Conservation (phyloP, 2,797 vertebrate genomes). For the Myripristis murdjan region DNA sequence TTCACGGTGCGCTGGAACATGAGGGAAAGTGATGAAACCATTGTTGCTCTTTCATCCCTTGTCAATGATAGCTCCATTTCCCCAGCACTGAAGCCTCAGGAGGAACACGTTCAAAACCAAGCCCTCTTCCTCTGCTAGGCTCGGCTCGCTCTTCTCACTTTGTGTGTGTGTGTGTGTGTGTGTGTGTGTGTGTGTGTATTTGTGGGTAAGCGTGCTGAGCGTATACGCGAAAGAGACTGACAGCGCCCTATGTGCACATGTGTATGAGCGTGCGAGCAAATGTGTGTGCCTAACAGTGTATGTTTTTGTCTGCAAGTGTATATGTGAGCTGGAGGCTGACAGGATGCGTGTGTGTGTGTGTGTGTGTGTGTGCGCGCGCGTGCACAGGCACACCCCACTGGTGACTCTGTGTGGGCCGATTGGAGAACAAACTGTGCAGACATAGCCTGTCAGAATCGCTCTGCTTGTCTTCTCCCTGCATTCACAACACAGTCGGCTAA, state of each 20-base stretch:
- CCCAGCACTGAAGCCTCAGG: slow-evolving; percentile 63
- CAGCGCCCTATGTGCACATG: slow-evolving; percentile 21
- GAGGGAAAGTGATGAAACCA: slow-evolving; percentile 74
- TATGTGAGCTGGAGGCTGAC: neutral
- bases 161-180: slow-evolving; percentile 32
- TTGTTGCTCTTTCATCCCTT: slow-evolving; percentile 78
- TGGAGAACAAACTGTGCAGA: slow-evolving; percentile 82
- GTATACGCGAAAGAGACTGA: slow-evolving; percentile 18
- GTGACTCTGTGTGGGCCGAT: slow-evolving; percentile 73
- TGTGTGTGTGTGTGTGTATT: slow-evolving; percentile 30
- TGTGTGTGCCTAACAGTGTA: slow-evolving; percentile 14
- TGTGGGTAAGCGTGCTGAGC: slow-evolving; percentile 31
- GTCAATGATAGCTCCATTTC: slow-evolving; percentile 74
- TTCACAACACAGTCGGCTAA: slow-evolving; percentile 63
- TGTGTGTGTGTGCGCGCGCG: slow-evolving; percentile 5
- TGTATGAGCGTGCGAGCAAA: neutral
- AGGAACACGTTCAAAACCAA: slow-evolving; percentile 59
- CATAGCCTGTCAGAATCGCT: slow-evolving; percentile 78
- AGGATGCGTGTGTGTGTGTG: neutral
- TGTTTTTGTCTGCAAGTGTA: neutral
- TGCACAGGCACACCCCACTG: slow-evolving; percentile 51
- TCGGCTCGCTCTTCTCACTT: slow-evolving; percentile 41
- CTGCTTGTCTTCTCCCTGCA: slow-evolving; percentile 70
- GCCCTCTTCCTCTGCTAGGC: slow-evolving; percentile 39
- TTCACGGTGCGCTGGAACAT: slow-evolving; percentile 68